A percentile compares a stretch with the other conserved stretches of the same genome.
Conservation (phyloP, 2,888 invertebrate species). For the Ochropacha duplaris region DNA sequence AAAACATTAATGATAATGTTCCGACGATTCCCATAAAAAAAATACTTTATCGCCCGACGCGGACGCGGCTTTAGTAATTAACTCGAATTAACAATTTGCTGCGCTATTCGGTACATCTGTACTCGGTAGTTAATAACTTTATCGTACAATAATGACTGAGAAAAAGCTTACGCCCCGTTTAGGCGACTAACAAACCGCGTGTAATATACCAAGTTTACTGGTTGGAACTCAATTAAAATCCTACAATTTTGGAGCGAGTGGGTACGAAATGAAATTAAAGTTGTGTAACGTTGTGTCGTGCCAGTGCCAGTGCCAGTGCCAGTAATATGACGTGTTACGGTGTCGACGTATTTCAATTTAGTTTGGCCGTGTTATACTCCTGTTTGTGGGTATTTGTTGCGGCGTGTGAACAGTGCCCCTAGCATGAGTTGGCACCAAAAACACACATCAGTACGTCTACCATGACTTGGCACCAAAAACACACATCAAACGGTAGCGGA, state of each 20-base stretch:
- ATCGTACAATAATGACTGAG: background rate
- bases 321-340: constrained; percentile 20
- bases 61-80: constrained; percentile 64
- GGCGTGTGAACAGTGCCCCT: constrained; percentile 13
- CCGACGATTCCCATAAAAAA: constrained; percentile 62
- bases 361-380: constrained; percentile 13
- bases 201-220: constrained; percentile 54
- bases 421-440: too few relatives aligned
- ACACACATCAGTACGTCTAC: too few relatives aligned
- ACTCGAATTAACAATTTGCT: constrained; percentile 73
- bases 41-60: constrained; percentile 62
- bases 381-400: constrained; percentile 22
- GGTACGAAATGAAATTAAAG: constrained; percentile 68
- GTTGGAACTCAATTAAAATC: constrained; percentile 72
- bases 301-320: too few relatives aligned
- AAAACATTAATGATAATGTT: constrained; percentile 68
- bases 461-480: too few relatives aligned
- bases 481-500: too few relatives aligned
- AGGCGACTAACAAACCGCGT: constrained; percentile 65
- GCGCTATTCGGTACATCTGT: constrained; percentile 65
- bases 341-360: constrained; percentile 11
- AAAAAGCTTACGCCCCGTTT: constrained; percentile 50
- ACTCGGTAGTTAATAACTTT: constrained; percentile 45
- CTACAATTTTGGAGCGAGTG: constrained; percentile 60
- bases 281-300: constrained; percentile 53